Evolutionary conservation across 2,888 invertebrate genomes (phyloP).

Genomic region (Cecidostiba fungosa): DNA sequence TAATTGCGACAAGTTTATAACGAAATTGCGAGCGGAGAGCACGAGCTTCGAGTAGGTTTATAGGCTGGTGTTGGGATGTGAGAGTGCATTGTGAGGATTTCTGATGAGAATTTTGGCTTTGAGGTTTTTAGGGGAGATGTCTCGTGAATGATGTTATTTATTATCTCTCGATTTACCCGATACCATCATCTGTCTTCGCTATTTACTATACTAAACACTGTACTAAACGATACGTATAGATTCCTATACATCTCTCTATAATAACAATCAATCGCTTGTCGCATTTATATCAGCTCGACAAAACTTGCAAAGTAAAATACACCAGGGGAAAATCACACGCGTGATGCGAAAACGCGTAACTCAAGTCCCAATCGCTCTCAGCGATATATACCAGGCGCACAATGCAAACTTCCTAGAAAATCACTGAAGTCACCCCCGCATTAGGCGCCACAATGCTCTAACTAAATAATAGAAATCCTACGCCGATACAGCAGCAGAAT

Average conservation of each 20-base stretch:
- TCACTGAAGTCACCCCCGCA: constrained; percentile 24
- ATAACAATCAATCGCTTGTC: neutral
- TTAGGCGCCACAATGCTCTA: neutral
- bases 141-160: too few species aligned
- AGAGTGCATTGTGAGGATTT: neutral
- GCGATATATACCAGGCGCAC: neutral
- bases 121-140: too few species aligned
- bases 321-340: neutral
- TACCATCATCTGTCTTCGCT: too few species aligned
- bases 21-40: constrained; percentile 17
- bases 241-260: too few species aligned
- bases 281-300: neutral
- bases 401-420: constrained; percentile 20
- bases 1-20: constrained; percentile 51
- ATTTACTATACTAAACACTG: too few species aligned
- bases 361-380: neutral
- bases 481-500: constrained; percentile 34
- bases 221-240: too few species aligned
- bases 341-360: neutral
- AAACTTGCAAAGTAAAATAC: neutral
- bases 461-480: constrained; percentile 40
- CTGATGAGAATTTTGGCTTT: too few species aligned
- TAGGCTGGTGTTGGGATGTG: neutral
- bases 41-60: neutral
- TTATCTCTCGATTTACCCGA: too few species aligned